Evolutionary conservation across 2,113 vertebrate genomes (phyloP), one percentile per base, ranked within the genome.

Genomic region (Corydoras maculifer): DNA sequence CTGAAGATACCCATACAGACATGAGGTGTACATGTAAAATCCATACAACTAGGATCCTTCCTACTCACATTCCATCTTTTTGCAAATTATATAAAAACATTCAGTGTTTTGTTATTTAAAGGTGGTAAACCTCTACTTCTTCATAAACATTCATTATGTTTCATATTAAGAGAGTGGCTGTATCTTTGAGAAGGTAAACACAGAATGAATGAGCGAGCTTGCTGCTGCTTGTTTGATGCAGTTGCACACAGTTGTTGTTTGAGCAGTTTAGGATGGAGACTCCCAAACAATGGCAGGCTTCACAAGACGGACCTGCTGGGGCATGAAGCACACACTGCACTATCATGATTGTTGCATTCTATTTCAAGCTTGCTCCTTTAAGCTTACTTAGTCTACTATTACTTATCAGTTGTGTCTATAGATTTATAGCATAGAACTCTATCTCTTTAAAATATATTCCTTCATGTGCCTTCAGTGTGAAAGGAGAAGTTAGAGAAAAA

Each of bases 171-270:
- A 2, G 30, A 3, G 53, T 30, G 35, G n/a, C 1, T 63, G 32
- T 53, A 11, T n/a, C 18, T 25, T 15, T 31, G 54, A 14, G 31
- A 48, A 5, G 13, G 58, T 63, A 9, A 69, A 53, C 32, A 15
- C 62, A n/a, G 61, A 43, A 57, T 72, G 35, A 59, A 58, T 59
- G 62, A 31, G 12, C 30, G 30, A 30, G 59, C 65, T 54, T 74
- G 72, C 59, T 58, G 35, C 55, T 58, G 65, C 72, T 68, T 76
- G 74, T 50, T 59, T 15, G 13, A 60, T 58, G 58, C 58, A 51
- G 53, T 57, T 8, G n/a, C 55, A 8, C 57, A n/a, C 8, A 9
- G 55, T 50, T 31, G n/a, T 53, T 57, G 14, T 57, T 57, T 57
- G 54, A n/a, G 54, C n/a, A n/a, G 54, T 57, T 57, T 57, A 15